Conservation (phyloP, 1,140 invertebrate species). For the Drosophila setifemur region DNA sequence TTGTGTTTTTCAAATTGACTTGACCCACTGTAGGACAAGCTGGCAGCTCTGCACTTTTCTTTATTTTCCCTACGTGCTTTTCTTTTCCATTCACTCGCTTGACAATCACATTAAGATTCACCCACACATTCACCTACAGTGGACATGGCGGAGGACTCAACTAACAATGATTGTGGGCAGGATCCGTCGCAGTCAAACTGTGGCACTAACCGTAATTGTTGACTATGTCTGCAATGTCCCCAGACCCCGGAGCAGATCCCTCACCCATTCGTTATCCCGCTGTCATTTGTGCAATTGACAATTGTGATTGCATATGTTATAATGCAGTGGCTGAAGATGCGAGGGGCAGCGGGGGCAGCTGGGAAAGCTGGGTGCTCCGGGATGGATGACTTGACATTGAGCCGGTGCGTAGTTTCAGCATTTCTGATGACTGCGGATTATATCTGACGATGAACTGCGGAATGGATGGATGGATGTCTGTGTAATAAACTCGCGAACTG, state of each 20-base stretch:
- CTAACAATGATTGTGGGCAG: constrained; percentile 49
- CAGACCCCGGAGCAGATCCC: background rate
- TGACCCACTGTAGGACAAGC: too few species aligned
- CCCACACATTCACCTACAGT: constrained; percentile 1
- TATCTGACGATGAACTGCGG: constrained; percentile 26
- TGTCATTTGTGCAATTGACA: constrained; percentile 76
- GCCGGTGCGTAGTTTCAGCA: constrained; percentile 34
- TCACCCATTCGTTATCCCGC: constrained; percentile 5
- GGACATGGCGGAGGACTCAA: constrained; percentile 28
- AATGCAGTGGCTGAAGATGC: constrained; percentile 47
- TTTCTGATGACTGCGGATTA: constrained; percentile 62
- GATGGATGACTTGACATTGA: constrained; percentile 42
- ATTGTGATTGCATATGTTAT: constrained; percentile 77
- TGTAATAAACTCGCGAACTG: constrained; percentile 14
- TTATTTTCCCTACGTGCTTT: constrained; percentile 37
- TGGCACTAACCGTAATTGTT: constrained; percentile 77
- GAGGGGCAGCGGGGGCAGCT: background rate
- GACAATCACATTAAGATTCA: constrained; percentile 71
- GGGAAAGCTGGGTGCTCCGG: background rate
- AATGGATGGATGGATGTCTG: constrained; percentile 41
- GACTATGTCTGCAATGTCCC: constrained; percentile 52
- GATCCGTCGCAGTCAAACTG: constrained; percentile 63
- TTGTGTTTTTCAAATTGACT: too few species aligned
- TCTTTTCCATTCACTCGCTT: constrained; percentile 38
- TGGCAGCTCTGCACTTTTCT: constrained; percentile 52